phyloP scores from a whole-genome alignment of 1,140 invertebrate genomes.

The Euwallacea similis region DNA sequence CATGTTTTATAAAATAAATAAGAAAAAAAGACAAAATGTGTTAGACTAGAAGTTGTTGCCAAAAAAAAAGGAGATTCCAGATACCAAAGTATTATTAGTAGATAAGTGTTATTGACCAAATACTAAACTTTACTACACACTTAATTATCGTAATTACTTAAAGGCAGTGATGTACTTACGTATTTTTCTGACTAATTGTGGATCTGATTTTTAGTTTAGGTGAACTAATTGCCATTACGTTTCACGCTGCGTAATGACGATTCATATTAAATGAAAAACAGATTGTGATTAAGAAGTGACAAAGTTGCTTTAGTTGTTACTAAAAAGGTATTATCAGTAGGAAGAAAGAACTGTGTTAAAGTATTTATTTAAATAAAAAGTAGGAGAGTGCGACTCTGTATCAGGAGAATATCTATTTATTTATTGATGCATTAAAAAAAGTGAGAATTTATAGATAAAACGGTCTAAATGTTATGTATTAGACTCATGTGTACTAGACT shows the following conservation, averaged over 20 bases:
- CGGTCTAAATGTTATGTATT: conserved; percentile 45
- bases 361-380: conserved; percentile 38
- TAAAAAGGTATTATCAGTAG: conserved; percentile 22
- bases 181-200: background rate
- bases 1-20: conserved; percentile 42
- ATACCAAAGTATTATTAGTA: conserved; percentile 55
- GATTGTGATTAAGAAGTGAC: conserved; percentile 41
- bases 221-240: too few relatives aligned
- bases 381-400: conserved; percentile 33
- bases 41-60: conserved; percentile 53
- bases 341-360: conserved; percentile 38
- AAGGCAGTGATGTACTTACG: background rate
- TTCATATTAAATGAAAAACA: conserved; percentile 17
- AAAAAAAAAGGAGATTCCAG: conserved; percentile 53
- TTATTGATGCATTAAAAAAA: conserved; percentile 45
- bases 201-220: background rate
- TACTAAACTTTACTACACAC: conserved; percentile 26
- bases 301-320: conserved; percentile 41
- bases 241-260: too few relatives aligned
- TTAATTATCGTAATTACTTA: conserved; percentile 8
- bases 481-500: conserved; percentile 16
- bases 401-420: conserved; percentile 24
- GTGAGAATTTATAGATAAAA: conserved; percentile 42
- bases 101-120: conserved; percentile 53
- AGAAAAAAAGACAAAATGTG: conserved; percentile 36